Evolutionary conservation across 2,113 vertebrate species (phyloP), one percentile per base, ranked within the genome.

Genomic region (Zapornia atra): DNA sequence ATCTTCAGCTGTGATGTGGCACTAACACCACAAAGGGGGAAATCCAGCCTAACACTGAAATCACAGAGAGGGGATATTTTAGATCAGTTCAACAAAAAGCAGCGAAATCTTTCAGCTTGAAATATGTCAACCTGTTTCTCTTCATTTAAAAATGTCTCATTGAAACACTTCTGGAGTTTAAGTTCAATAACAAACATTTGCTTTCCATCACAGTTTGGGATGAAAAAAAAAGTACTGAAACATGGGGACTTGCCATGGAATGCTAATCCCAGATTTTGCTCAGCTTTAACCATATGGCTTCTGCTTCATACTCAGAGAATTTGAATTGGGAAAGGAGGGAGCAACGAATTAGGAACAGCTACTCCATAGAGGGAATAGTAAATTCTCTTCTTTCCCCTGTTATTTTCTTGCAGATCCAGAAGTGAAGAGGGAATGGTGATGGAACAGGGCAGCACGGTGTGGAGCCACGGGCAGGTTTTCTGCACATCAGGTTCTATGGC

Each of bases 101-200:
- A 79, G 88, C 3, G 15, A 94, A 96, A 80, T 57, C 80, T 88
- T 92, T 81, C 82, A 86, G 60, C 68, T 88, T 75, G 33, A 38
- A 88, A 92, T 66, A 36, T 54, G 54, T 44, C 92, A 92, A 1
- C 78, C 66, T 83, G 75, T 60, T 94, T 71, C 85, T 64, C 57
- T 82, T 68, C 22, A 24, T 90, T 90, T 90, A 51, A 72, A 90
- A 90, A 86, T 24, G 66, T 73, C 85, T 94, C 22, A 1, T 53
- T 69, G 87, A 87, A 95, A 87, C 5, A 9, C 77, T 90, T 90
- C 78, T 85, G 75, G 79, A 90, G 78, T 38, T 85, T 18, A 33
- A 91, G 78, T 80, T 94, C 82, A 57, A 53, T 53, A 76, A 72
- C 88, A 97, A 96, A 88, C 88, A 93, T 80, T 83, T 21, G 1